These are phyloP conservation scores for Pyralis farinalis DNA, from an alignment of 2,888 invertebrate genomes.

Conservation along the genomic window DNA sequence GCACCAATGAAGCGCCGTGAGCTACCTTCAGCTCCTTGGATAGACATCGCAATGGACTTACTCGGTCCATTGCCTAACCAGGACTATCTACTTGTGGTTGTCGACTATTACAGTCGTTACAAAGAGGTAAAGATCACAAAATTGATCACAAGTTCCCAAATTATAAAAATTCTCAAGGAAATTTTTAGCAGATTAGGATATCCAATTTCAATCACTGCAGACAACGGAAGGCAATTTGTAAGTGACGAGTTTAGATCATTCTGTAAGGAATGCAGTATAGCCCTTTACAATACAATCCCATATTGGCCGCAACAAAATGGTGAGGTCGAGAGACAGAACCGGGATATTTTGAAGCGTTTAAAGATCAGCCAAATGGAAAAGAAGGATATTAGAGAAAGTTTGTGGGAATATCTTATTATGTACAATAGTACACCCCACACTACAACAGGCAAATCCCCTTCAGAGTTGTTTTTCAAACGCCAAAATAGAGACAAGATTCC, in stretches of 20 bases:
- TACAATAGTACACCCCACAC: slow-evolving; percentile 33
- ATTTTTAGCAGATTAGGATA: slow-evolving; percentile 23
- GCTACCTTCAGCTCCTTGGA: slow-evolving; percentile 15
- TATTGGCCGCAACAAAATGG: slow-evolving; percentile 29
- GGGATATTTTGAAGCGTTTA: slow-evolving; percentile 24
- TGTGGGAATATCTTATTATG: slow-evolving; percentile 24
- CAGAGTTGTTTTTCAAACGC: slow-evolving; percentile 26
- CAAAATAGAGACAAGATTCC: slow-evolving; percentile 28
- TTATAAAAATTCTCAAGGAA: slow-evolving; percentile 19
- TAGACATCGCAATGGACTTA: slow-evolving; percentile 18
- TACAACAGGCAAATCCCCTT: slow-evolving; percentile 27
- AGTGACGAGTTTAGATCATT: slow-evolving; percentile 23
- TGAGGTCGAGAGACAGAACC: slow-evolving; percentile 25
- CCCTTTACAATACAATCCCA: slow-evolving; percentile 19
- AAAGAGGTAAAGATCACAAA: no score
- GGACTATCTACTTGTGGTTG: slow-evolving; percentile 6
- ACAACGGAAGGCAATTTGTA: slow-evolving; percentile 25
- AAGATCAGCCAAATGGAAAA: slow-evolving; percentile 18
- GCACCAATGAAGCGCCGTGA: slow-evolving; percentile 11
- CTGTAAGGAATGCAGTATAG: slow-evolving; percentile 19
- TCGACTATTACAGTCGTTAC: slow-evolving; percentile 9
- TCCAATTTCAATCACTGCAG: slow-evolving; percentile 21
- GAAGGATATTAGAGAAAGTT: slow-evolving; percentile 14
- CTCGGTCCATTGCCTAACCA: slow-evolving; percentile 11
- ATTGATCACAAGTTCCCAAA: not conserved